Evolutionary conservation across 1,140 invertebrate genomes (phyloP).

Genomic region (Xylocopa sonorina): DNA sequence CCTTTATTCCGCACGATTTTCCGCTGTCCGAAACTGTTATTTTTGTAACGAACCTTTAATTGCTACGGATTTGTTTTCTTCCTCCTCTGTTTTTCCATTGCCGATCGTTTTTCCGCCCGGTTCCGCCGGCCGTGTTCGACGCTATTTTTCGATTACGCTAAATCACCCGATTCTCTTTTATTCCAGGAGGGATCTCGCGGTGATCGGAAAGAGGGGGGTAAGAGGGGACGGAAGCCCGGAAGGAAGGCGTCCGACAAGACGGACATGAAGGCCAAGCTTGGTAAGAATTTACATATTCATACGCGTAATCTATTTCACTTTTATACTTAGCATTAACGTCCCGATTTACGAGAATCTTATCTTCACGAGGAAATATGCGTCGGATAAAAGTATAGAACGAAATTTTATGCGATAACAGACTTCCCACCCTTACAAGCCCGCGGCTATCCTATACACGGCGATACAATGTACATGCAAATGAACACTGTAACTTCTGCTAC

Average conservation of each 20-base stretch:
- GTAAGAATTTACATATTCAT: conserved; percentile 79
- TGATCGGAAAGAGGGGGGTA: conserved; percentile 89
- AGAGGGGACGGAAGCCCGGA: conserved; percentile 93
- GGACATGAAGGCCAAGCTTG: conserved; percentile 96
- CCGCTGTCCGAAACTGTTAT: neutral
- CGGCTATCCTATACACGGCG: neutral
- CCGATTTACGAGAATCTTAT: neutral
- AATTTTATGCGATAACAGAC: neutral
- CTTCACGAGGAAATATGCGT: neutral
- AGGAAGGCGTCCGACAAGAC: conserved; percentile 94
- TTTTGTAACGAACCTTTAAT: no score
- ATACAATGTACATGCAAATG: neutral
- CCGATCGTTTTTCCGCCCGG: no score
- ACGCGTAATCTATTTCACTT: neutral
- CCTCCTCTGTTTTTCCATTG: no score
- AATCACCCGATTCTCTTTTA: conserved; percentile 23
- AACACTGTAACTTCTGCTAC: neutral
- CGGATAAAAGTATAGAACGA: neutral
- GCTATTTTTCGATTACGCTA: neutral
- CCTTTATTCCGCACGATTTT: neutral
- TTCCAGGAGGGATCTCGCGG: conserved; percentile 83
- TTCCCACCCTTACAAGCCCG: neutral
- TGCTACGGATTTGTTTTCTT: no score
- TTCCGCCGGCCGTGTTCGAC: no score
- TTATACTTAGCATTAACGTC: neutral